A percentile compares a stretch with the other conserved stretches of the same genome.
phyloP scores from a whole-genome alignment of 2,797 vertebrate species.

The Lithobates pipiens region DNA sequence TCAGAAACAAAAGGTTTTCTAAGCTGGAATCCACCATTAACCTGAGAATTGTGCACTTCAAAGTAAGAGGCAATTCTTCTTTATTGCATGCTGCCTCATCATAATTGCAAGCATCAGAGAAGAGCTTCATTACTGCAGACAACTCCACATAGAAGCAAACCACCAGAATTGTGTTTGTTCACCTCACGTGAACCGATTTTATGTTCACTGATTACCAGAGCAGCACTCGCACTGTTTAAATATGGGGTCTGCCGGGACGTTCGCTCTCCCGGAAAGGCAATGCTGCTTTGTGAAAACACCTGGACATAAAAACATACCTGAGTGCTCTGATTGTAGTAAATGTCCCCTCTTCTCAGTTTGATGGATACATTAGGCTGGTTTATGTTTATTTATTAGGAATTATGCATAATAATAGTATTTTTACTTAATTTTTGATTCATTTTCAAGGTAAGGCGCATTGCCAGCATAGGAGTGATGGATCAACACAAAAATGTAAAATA shows the following conservation, averaged over 20 bases:
- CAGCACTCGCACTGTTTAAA: background rate
- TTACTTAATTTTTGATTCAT: too few relatives aligned
- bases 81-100: constrained; percentile 8
- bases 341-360: background rate
- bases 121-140: constrained; percentile 42
- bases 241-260: background rate
- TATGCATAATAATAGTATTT: background rate
- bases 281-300: background rate
- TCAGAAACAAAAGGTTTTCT: background rate
- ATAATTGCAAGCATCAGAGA: constrained; percentile 34
- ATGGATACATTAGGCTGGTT: background rate
- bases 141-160: constrained; percentile 27
- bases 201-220: constrained; percentile 12
- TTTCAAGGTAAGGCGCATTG: too few relatives aligned
- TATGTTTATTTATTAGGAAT: background rate
- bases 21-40: background rate
- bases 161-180: constrained; percentile 7
- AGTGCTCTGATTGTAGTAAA: too few relatives aligned
- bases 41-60: background rate
- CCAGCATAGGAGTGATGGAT: too few relatives aligned
- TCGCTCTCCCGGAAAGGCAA: background rate
- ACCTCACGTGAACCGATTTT: constrained; percentile 37
- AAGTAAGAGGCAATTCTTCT: background rate
- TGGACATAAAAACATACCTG: background rate
- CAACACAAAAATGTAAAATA: too few relatives aligned